These are phyloP conservation scores for Leptura quadrifasciata DNA, from an alignment of 2,888 invertebrate genomes.

Conservation along the genomic window DNA sequence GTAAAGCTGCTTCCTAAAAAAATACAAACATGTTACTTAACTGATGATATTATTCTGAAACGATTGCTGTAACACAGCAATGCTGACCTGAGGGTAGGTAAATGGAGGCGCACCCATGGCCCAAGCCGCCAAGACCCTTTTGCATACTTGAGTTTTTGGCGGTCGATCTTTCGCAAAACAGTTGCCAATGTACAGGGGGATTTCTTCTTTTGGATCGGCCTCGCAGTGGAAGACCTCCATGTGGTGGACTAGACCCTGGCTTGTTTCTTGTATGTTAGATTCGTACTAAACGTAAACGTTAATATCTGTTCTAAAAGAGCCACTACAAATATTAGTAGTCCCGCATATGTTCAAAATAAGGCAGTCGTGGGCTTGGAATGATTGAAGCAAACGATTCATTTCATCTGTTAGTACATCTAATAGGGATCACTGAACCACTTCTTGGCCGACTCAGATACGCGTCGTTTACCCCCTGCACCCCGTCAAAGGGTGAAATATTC, in stretches of 20 bases:
- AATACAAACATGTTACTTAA: slow-evolving; percentile 26
- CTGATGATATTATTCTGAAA: slow-evolving; percentile 29
- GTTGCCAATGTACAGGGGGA: slow-evolving; percentile 90
- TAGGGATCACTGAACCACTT: no score
- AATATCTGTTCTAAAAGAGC: no score
- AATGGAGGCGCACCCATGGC: slow-evolving; percentile 98
- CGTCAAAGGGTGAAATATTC: no score
- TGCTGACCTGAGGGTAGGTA: slow-evolving; percentile 81
- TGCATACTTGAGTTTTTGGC: slow-evolving; percentile 84
- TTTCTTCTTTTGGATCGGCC: slow-evolving; percentile 78
- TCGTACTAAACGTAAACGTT: slow-evolving; percentile 79
- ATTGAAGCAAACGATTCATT: no score
- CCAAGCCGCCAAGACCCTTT: slow-evolving; percentile 95
- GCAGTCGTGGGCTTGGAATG: no score
- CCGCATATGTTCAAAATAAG: no score
- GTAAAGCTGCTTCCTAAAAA: slow-evolving; percentile 88
- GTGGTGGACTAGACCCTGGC: slow-evolving; percentile 95
- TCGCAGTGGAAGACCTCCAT: slow-evolving; percentile 99
- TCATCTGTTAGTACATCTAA: no score
- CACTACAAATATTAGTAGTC: no score
- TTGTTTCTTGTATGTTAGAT: slow-evolving; percentile 86
- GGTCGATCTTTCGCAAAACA: slow-evolving; percentile 87
- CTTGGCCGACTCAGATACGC: no score
- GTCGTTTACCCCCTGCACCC: no score
- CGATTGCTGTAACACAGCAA: background rate